Evolutionary conservation across 2,888 invertebrate species (phyloP), one percentile per base, ranked within the genome.

Genomic region (Strigamia maritima): DNA sequence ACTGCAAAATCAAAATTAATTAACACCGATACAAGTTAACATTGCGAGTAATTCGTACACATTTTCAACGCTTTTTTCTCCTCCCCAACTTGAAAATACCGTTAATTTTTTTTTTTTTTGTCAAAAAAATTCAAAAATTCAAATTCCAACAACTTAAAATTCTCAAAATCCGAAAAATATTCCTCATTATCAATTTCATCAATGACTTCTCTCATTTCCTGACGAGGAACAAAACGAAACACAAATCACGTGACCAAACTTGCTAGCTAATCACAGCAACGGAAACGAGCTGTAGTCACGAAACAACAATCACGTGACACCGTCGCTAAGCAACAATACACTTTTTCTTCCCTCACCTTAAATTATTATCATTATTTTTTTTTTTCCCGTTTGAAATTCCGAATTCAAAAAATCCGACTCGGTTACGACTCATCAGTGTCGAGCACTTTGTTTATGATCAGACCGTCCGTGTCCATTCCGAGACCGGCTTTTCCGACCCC

Each of bases 201-300:
- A 60, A 22, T 60, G 60, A 60, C 19, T 60, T 60, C 22, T 19
- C 60, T 60, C 60, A 60, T 60, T 60, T 60, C 60, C 60, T 60
- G 60, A 60, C 60, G 19, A 60, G 60, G 60, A 60, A 60, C 60
- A 60, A 60, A 60, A 60, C 60, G 60, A 60, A 60, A 60, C 60
- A 60, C 60, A 6, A 10, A 44, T 60, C 60, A 60, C 60, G 60
- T 60, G 60, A 60, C 60, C 60, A 60, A 60, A 49, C 16, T 60
- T 2, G 60, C 60, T 19, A 60, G 60, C 60, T 60, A 60, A 60
- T 60, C 60, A 60, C 60, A 60, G 60, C 60, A 19, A 60, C 60
- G 60, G 60, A 60, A 60, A 60, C 60, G 60, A 60, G 16, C 24
- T 24, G 10, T 60, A 60, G 60, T 60, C 60, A 60, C 60, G 60